Percentiles rank a stretch among this genome's conserved stretches.
Conservation (phyloP, 2,888 invertebrate species). For the Neoscelio sp. region DNA sequence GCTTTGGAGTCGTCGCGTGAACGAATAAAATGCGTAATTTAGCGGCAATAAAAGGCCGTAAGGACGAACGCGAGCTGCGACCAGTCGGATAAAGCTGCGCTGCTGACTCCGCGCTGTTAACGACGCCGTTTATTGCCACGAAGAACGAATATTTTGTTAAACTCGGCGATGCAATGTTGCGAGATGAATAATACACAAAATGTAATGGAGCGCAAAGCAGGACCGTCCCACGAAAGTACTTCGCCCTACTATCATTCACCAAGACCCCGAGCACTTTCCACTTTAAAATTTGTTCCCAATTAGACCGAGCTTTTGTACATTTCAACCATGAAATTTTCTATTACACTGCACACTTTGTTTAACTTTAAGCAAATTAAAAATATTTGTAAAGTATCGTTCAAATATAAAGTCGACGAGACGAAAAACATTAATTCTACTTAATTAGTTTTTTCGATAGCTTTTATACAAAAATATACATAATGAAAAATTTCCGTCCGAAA, state of each 20-base stretch:
- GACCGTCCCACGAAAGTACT: slow-evolving; percentile 36
- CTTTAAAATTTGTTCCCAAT: slow-evolving; percentile 35
- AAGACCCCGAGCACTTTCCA: slow-evolving; percentile 13
- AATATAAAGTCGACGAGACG: too few species aligned
- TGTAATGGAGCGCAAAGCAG: slow-evolving; percentile 62
- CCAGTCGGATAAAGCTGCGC: slow-evolving; percentile 58
- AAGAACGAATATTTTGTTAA: slow-evolving; percentile 81
- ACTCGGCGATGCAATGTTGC: slow-evolving; percentile 61
- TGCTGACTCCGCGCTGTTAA: slow-evolving; percentile 77
- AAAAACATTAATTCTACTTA: too few species aligned
- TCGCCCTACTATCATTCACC: slow-evolving; percentile 37
- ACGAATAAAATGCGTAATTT: slow-evolving; percentile 81
- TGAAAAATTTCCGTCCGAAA: too few species aligned
- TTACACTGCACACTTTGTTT: background rate
- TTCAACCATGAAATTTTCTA: slow-evolving; percentile 14
- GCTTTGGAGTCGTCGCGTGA: slow-evolving; percentile 75
- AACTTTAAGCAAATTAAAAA: slow-evolving; percentile 6
- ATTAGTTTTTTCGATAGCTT: slow-evolving; percentile 10
- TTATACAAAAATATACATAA: too few species aligned
- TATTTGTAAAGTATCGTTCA: slow-evolving; percentile 5
- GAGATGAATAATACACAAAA: slow-evolving; percentile 64
- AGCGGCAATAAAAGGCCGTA: slow-evolving; percentile 81
- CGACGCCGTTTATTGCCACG: slow-evolving; percentile 81
- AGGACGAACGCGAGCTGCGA: slow-evolving; percentile 67
- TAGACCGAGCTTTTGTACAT: slow-evolving; percentile 13